A percentile compares a stretch with the other conserved stretches of the same genome.
phyloP scores from a whole-genome alignment of 1,140 invertebrate species.

The Meteorus sp. region DNA sequence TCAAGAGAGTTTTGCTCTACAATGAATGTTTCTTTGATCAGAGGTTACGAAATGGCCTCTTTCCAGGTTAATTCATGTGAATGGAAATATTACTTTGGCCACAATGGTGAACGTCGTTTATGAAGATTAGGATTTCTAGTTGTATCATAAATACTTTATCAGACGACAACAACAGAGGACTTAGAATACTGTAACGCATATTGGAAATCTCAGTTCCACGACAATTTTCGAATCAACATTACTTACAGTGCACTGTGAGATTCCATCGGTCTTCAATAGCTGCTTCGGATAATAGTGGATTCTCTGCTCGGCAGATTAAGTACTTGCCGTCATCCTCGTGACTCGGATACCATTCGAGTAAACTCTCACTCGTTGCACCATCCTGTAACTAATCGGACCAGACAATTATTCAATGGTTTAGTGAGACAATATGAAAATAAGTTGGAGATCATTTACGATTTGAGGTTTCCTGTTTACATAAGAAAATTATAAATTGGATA shows the following conservation, averaged over 20 bases:
- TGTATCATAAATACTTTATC: too few species aligned
- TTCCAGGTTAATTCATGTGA: too few species aligned
- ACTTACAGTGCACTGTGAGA: conserved; percentile 65
- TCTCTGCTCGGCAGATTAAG: conserved; percentile 69
- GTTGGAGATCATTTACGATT: neutral
- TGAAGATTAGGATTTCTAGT: too few species aligned
- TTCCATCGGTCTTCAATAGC: conserved; percentile 66
- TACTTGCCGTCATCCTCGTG: conserved; percentile 65
- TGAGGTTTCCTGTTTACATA: too few species aligned
- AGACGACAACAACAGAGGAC: neutral
- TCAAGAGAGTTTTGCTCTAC: too few species aligned
- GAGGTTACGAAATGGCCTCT: too few species aligned
- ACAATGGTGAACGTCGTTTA: too few species aligned
- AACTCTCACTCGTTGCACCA: conserved; percentile 60
- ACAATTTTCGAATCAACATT: conserved; percentile 22
- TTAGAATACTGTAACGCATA: neutral
- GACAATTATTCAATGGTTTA: neutral
- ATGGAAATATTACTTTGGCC: too few species aligned
- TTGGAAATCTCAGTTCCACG: neutral
- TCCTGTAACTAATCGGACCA: conserved; percentile 48
- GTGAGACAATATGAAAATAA: conserved; percentile 16
- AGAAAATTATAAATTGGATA: too few species aligned
- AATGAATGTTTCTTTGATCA: too few species aligned
- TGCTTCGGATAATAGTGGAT: conserved; percentile 65
- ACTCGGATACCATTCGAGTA: conserved; percentile 59